A percentile compares a stretch with the other conserved stretches of the same genome.
phyloP scores from a whole-genome alignment of 2,113 vertebrate species.

The Motacilla tschutschensis region DNA sequence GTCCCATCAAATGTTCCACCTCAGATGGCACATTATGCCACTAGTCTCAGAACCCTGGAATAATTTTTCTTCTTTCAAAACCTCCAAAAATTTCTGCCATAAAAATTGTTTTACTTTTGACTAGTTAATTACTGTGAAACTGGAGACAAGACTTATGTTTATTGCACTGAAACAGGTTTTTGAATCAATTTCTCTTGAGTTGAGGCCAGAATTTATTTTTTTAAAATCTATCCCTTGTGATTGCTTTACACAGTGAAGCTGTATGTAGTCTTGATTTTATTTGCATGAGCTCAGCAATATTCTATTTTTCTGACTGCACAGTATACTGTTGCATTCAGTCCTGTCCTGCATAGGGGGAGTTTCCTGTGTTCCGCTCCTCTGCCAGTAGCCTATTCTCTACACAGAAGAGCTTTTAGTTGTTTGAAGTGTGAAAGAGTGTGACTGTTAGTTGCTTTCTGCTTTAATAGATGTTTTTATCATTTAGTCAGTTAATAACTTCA shows the following conservation, averaged over 20 bases:
- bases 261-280: neutral
- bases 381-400: neutral
- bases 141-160: neutral
- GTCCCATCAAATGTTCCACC: neutral
- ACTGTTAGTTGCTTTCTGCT: neutral
- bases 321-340: neutral
- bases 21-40: neutral
- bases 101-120: slow-evolving; percentile 1
- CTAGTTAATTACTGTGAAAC: neutral
- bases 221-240: neutral
- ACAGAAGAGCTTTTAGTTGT: neutral
- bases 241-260: neutral
- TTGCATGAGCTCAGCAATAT: neutral
- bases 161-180: slow-evolving; percentile 13
- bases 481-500: neutral
- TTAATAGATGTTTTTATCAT: neutral
- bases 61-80: neutral
- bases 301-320: neutral
- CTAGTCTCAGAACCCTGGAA: neutral
- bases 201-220: neutral
- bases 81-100: neutral
- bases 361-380: neutral
- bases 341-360: neutral
- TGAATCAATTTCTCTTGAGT: neutral
- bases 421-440: neutral